A percentile compares a stretch with the other conserved stretches of the same genome.
These are phyloP conservation scores for Drosophila kanapiae DNA, from an alignment of 1,140 invertebrate genomes.

Conservation along the genomic window DNA sequence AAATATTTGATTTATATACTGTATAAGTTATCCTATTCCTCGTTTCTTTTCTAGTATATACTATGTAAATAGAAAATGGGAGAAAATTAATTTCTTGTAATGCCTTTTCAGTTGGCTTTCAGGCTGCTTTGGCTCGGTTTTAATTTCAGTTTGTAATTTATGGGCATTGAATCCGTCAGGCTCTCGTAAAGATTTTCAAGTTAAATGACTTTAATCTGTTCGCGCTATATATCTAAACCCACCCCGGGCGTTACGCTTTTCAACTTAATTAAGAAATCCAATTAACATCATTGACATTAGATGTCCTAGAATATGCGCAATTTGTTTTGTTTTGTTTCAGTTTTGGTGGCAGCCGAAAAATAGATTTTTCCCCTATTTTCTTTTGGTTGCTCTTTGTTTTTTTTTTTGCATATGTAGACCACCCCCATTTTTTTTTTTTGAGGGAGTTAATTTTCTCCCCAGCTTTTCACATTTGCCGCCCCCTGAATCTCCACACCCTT, in stretches of 20 bases:
- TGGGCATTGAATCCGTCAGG: constrained; percentile 11
- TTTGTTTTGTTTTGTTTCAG: constrained; percentile 53
- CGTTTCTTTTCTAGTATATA: background rate
- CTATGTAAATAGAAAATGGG: background rate
- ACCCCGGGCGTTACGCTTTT: constrained; percentile 44
- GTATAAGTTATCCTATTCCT: constrained; percentile 14
- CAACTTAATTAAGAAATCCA: constrained; percentile 82
- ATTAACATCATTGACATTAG: constrained; percentile 81
- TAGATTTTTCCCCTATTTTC: constrained; percentile 36
- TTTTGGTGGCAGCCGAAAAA: constrained; percentile 46
- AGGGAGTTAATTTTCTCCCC: background rate
- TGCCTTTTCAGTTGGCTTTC: background rate
- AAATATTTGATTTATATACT: constrained; percentile 1
- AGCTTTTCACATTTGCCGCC: background rate
- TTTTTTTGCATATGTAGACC: constrained; percentile 37
- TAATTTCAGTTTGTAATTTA: constrained; percentile 9
- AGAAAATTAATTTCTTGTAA: constrained; percentile 2
- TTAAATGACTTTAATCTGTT: constrained; percentile 9
- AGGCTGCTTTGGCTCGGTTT: background rate
- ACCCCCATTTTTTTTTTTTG: constrained; percentile 8
- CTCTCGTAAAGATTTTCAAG: constrained; percentile 7
- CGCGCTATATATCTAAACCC: background rate
- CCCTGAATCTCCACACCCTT: constrained; percentile 38
- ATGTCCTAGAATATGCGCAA: constrained; percentile 77
- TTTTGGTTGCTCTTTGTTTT: background rate